Base-by-base conservation (phyloP, 2,797 vertebrate species). In the Enteromius trimaculatus region DNA sequence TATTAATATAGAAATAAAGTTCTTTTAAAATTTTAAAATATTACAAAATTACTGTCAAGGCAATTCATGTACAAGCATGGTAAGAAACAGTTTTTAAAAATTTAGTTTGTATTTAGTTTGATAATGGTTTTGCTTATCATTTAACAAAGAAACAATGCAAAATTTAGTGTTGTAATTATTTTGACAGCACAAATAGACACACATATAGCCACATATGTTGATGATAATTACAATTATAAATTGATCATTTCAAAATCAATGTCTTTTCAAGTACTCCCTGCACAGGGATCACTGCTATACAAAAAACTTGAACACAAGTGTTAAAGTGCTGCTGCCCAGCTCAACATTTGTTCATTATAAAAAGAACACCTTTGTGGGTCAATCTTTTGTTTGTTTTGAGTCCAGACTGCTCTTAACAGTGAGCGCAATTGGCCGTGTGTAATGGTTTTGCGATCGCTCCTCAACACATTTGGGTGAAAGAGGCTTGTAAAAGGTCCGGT, bases 391-490 rank as follows among this genome's bases (percentile, higher is more conserved):
- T 83, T 69, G 74, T 70, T 77, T 83, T 60, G 26, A 69, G 65
- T 26, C 39, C 65, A 81, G 77, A 69, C 72, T 74, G 58, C 58
- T 85, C 49, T 58, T 68, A 69, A 49, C 31, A 82, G 2, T 79
- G n/a, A 77, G 75, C 42, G 71, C 83, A 72, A 79, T 42, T 83
- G 66, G 23, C 80, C 81, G 34, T 62, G 72, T 51, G 65, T 70
- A 26, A 69, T 78, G 80, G 64, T 53, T 81, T 81, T 86, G 71
- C 2, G 55, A 60, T 53, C 39, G 0, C 31, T 68, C 42, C 62
- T 51, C n/a, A 34, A 78, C 72, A 83, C 86, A 72, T 87, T 71
- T 87, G 75, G 66, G 81, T 23, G 49, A 60, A 34, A 14, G n/a
- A 34, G 51, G 37, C 51, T 77, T 62, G 70, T 82, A 80, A 88